A percentile compares a stretch with the other conserved stretches of the same genome.
phyloP scores from a whole-genome alignment of 2,797 vertebrate genomes.

The Silurus lanzhouensis region DNA sequence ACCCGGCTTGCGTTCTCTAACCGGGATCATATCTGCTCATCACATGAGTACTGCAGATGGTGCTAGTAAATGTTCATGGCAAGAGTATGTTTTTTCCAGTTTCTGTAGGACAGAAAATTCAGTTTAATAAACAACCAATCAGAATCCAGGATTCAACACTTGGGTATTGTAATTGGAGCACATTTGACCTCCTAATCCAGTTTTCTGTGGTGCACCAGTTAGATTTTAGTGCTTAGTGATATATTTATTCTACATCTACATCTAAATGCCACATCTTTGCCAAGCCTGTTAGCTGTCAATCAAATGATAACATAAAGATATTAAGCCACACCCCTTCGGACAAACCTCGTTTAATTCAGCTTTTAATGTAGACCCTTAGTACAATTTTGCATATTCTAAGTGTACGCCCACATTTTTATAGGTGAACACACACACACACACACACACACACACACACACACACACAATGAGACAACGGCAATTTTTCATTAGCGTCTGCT shows the following conservation, averaged over 20 bases:
- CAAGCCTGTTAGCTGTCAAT: background rate
- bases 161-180: background rate
- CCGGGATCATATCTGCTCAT: no score
- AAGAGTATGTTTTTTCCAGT: no score
- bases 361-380: background rate
- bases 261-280: background rate
- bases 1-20: background rate
- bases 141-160: background rate
- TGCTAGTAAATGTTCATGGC: background rate
- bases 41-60: background rate
- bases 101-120: no score
- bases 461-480: background rate
- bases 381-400: background rate
- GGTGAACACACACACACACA: background rate
- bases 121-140: background rate
- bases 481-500: background rate
- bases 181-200: background rate
- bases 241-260: background rate
- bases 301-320: background rate
- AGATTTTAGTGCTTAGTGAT: background rate
- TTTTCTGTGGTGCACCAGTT: background rate
- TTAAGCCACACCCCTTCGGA: background rate
- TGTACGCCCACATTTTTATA: background rate
- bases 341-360: background rate
- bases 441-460: constrained; percentile 3